Conservation (phyloP, 2,113 vertebrate species). For the Trinectes maculatus region DNA sequence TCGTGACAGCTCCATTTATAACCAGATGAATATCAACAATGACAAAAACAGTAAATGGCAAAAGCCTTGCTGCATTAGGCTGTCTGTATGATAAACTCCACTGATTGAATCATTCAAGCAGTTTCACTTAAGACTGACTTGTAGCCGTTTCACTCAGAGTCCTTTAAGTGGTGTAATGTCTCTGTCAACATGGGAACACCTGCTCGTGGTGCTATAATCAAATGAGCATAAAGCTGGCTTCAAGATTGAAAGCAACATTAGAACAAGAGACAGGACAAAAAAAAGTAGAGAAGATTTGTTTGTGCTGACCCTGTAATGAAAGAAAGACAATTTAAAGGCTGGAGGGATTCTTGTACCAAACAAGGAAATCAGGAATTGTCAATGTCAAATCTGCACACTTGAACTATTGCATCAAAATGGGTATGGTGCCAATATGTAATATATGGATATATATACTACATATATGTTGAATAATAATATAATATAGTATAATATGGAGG, state of each 20-base stretch:
- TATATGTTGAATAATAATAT: too few relatives aligned
- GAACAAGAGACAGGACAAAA: neutral
- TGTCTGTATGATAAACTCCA: constrained; percentile 62
- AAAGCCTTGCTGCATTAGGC: constrained; percentile 67
- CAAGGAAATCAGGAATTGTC: too few relatives aligned
- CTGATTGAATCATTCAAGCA: constrained; percentile 59
- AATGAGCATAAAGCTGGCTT: neutral
- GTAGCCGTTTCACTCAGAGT: constrained; percentile 33
- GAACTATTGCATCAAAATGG: too few relatives aligned
- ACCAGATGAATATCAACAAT: constrained; percentile 67
- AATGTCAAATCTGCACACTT: too few relatives aligned
- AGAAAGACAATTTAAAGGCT: too few relatives aligned
- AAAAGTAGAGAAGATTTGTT: neutral
- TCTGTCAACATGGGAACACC: constrained; percentile 17
- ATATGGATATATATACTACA: too few relatives aligned
- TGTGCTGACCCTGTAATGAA: neutral
- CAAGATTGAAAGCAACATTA: constrained; percentile 2
- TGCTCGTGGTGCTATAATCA: constrained; percentile 4
- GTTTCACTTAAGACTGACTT: constrained; percentile 57
- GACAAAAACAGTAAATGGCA: constrained; percentile 73
- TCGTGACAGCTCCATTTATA: constrained; percentile 82
- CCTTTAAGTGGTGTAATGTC: constrained; percentile 30
- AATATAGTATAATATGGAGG: too few relatives aligned
- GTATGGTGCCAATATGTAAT: too few relatives aligned
- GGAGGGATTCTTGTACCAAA: too few relatives aligned